Evolutionary conservation across 1,140 invertebrate genomes (phyloP).

Genomic region (Hesperophylax magnus): DNA sequence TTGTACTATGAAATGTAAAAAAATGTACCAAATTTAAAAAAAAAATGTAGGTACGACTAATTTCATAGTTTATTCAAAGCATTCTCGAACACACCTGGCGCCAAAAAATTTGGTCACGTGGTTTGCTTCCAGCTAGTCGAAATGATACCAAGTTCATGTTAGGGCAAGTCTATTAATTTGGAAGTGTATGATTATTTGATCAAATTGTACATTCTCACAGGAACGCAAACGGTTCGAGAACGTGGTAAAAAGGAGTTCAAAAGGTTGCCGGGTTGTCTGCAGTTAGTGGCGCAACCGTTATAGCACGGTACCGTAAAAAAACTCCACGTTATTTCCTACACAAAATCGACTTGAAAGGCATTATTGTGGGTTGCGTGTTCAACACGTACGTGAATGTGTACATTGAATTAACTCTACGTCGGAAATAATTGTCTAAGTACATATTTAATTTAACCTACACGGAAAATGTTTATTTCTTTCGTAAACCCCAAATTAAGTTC

Average conservation of each 20-base stretch:
- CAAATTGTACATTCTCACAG: too few relatives aligned
- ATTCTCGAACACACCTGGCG: too few relatives aligned
- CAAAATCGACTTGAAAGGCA: background rate
- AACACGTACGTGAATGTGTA: background rate
- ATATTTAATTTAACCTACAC: constrained; percentile 3
- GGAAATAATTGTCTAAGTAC: constrained; percentile 20
- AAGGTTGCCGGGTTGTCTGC: constrained; percentile 10
- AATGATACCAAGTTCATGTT: too few relatives aligned
- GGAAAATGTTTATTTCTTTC: constrained; percentile 12
- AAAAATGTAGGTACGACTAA: too few relatives aligned
- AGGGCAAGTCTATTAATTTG: too few relatives aligned
- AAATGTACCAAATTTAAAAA: too few relatives aligned
- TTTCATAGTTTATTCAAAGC: too few relatives aligned
- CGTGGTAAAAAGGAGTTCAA: background rate
- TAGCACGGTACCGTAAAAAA: background rate
- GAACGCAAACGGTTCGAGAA: too few relatives aligned
- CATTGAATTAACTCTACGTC: constrained; percentile 13
- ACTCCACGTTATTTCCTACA: constrained; percentile 6
- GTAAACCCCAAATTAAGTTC: background rate
- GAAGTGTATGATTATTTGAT: too few relatives aligned
- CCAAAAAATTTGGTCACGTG: too few relatives aligned
- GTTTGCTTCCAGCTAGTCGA: too few relatives aligned
- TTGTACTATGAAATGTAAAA: too few relatives aligned
- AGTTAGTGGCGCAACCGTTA: constrained; percentile 1
- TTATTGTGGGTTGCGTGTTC: constrained; percentile 15